Conservation (phyloP, 2,797 vertebrate genomes). For the Valencia hispanica region DNA sequence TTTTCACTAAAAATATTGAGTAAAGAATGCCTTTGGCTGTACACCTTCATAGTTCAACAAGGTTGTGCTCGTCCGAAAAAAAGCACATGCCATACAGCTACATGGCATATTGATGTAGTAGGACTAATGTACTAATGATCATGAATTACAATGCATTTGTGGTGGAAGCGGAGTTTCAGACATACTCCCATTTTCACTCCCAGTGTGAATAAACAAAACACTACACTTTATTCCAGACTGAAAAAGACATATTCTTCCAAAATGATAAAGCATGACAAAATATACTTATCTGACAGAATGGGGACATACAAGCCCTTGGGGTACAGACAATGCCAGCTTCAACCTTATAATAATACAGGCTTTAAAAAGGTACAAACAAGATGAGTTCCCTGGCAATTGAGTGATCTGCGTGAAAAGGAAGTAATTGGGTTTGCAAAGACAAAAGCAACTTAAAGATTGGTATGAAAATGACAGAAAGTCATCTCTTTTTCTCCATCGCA, state of each 20-base stretch:
- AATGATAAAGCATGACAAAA: constrained; percentile 31
- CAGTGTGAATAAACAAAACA: constrained; percentile 21
- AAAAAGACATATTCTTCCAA: constrained; percentile 19
- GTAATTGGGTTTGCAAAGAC: constrained; percentile 49
- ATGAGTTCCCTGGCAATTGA: constrained; percentile 37
- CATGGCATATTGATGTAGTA: constrained; percentile 25
- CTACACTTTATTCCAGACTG: constrained; percentile 5
- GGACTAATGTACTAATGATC: constrained; percentile 28
- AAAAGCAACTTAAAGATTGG: constrained; percentile 13
- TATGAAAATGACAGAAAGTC: background rate
- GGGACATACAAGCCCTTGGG: constrained; percentile 39
- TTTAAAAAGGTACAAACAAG: constrained; percentile 56
- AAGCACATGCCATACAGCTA: background rate
- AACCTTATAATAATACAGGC: constrained; percentile 25
- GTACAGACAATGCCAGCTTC: constrained; percentile 18
- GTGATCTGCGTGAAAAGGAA: constrained; percentile 30
- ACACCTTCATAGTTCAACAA: constrained; percentile 30
- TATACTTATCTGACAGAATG: constrained; percentile 58
- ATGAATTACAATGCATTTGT: constrained; percentile 16
- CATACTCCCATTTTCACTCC: background rate
- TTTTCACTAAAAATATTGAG: constrained; percentile 9
- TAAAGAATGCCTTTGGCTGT: constrained; percentile 5
- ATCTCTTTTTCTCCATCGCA: constrained; percentile 12
- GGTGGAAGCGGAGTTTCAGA: constrained; percentile 16
- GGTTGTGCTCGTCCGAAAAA: constrained; percentile 24